phyloP scores from a whole-genome alignment of 2,797 vertebrate species.

The Petrocephalus sullivani region DNA sequence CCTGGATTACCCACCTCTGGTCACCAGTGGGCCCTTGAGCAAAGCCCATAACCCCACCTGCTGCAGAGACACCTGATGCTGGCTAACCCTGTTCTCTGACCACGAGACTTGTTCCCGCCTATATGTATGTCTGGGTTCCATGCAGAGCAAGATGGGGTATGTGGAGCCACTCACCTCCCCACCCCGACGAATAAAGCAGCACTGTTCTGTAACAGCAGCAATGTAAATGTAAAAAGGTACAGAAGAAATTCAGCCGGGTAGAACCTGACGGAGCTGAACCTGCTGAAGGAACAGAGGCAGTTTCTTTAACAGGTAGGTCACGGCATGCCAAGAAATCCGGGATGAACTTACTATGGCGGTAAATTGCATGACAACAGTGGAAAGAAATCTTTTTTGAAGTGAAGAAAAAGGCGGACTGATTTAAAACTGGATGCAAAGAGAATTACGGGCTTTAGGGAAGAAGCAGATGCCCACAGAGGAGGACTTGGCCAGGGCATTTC shows the following conservation, averaged over 20 bases:
- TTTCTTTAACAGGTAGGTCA: too few relatives aligned
- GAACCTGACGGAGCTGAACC: neutral
- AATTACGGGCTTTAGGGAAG: neutral
- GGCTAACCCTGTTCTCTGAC: neutral
- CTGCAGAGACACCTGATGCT: neutral
- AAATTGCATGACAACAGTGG: neutral
- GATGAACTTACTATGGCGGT: neutral
- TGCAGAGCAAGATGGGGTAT: neutral
- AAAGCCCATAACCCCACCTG: neutral
- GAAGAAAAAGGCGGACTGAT: neutral
- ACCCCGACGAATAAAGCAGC: neutral
- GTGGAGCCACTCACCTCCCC: neutral
- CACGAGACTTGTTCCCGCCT: neutral
- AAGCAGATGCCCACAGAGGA: neutral
- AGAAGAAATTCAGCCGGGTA: neutral
- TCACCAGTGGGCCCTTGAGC: neutral
- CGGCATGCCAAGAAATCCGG: neutral
- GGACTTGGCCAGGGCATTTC: neutral
- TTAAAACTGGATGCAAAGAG: neutral
- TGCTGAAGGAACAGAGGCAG: neutral
- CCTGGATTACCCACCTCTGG: neutral
- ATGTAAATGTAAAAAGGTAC: neutral
- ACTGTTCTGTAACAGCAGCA: neutral
- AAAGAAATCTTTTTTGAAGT: neutral
- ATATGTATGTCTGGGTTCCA: neutral